Evolutionary conservation across 2,888 invertebrate species (phyloP).

Genomic region (Sesamia inferens): DNA sequence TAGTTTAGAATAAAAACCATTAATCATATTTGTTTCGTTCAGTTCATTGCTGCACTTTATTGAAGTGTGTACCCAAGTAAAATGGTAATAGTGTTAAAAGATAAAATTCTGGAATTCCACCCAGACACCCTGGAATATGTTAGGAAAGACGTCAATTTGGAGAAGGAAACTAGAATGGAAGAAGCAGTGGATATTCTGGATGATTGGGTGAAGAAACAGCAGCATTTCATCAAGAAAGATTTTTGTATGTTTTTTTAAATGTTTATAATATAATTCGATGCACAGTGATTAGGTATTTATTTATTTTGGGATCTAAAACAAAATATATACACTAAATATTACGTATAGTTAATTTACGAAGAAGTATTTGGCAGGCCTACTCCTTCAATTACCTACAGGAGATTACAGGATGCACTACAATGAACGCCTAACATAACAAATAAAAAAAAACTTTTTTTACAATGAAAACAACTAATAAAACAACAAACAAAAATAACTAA

Average conservation of each 20-base stretch:
- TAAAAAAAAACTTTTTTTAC: too few species aligned
- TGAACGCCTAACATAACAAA: too few species aligned
- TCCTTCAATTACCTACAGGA: too few species aligned
- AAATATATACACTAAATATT: too few species aligned
- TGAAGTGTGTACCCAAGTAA: constrained; percentile 4
- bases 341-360: too few species aligned
- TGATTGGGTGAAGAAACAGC: constrained; percentile 71
- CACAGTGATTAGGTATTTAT: too few species aligned
- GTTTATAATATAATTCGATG: neutral
- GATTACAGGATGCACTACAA: too few species aligned
- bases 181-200: constrained; percentile 70
- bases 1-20: constrained; percentile 33
- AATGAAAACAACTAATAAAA: too few species aligned
- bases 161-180: constrained; percentile 65
- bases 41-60: constrained; percentile 21
- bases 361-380: too few species aligned
- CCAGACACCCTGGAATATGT: constrained; percentile 64
- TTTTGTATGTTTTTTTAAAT: constrained; percentile 65
- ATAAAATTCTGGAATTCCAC: constrained; percentile 59
- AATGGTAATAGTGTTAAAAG: constrained; percentile 61
- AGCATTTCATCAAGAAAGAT: constrained; percentile 69
- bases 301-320: too few species aligned
- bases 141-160: constrained; percentile 65
- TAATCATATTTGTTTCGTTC: neutral
- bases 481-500: too few species aligned